phyloP scores from a whole-genome alignment of 2,797 vertebrate species.

The Premnoplex brunnescens region DNA sequence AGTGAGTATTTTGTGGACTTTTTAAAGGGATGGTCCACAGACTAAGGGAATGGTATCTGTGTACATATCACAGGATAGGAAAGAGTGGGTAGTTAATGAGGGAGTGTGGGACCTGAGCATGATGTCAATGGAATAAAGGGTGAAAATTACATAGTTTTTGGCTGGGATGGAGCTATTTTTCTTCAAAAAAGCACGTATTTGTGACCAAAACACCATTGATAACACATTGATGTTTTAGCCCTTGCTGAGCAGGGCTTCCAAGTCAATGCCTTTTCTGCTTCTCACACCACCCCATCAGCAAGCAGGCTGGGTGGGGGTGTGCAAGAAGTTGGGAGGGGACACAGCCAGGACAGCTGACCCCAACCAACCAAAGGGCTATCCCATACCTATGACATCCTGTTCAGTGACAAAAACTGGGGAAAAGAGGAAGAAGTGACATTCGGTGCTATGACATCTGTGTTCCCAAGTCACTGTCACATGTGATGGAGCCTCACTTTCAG shows the following conservation, averaged over 20 bases:
- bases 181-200: not conserved
- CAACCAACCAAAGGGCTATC: not conserved
- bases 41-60: not conserved
- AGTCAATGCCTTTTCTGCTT: not conserved
- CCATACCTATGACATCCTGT: not conserved
- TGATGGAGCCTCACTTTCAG: not conserved
- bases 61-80: not conserved
- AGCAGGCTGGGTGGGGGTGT: not conserved
- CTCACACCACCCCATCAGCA: rapidly evolving
- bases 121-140: not conserved
- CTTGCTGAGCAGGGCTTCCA: not conserved
- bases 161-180: not conserved
- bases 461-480: rapidly evolving
- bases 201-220: not conserved
- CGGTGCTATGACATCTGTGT: not conserved
- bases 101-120: not conserved
- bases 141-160: not conserved
- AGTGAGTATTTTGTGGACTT: not conserved
- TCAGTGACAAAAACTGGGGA: not conserved
- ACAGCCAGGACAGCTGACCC: not conserved
- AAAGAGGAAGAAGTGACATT: not conserved
- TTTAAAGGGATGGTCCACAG: not conserved
- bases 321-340: not conserved
- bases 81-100: not conserved
- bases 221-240: not conserved